Percentiles rank a stretch among this genome's conserved stretches.
phyloP scores from a whole-genome alignment of 2,113 vertebrate species.

The Oncorhynchus masou region DNA sequence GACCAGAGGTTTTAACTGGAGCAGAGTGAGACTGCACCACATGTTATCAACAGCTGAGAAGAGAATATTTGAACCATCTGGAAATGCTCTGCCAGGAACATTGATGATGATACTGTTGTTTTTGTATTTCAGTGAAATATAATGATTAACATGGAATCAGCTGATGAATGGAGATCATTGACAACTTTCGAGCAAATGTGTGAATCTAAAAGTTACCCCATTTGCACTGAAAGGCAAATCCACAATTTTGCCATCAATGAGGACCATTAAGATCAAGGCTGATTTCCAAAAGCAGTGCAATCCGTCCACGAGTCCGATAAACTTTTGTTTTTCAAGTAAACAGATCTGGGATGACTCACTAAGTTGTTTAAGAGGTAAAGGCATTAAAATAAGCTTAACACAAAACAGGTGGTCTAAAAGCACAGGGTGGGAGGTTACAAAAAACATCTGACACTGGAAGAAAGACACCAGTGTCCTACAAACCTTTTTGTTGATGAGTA shows the following conservation, averaged over 20 bases:
- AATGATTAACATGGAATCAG: constrained; percentile 12
- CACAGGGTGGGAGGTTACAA: neutral
- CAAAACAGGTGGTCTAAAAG: neutral
- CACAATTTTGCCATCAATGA: neutral
- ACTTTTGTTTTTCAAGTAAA: neutral
- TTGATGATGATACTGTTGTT: neutral
- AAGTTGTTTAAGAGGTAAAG: neutral
- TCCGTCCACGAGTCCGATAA: neutral
- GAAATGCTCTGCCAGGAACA: neutral
- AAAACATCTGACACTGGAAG: neutral
- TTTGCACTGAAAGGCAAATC: neutral
- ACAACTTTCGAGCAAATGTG: neutral
- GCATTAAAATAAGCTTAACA: neutral
- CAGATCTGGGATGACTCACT: neutral
- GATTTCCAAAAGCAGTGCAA: neutral
- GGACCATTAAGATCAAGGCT: neutral
- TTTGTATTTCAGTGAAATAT: neutral
- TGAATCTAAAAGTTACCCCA: neutral
- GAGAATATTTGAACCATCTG: neutral
- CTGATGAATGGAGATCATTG: constrained; percentile 3
- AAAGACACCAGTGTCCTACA: neutral
- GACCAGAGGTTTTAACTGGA: neutral
- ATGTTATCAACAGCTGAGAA: neutral
- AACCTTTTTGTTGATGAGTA: neutral
- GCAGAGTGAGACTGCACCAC: neutral